Conservation (phyloP, 2,113 vertebrate species). For the Sclerurus mexicanus region DNA sequence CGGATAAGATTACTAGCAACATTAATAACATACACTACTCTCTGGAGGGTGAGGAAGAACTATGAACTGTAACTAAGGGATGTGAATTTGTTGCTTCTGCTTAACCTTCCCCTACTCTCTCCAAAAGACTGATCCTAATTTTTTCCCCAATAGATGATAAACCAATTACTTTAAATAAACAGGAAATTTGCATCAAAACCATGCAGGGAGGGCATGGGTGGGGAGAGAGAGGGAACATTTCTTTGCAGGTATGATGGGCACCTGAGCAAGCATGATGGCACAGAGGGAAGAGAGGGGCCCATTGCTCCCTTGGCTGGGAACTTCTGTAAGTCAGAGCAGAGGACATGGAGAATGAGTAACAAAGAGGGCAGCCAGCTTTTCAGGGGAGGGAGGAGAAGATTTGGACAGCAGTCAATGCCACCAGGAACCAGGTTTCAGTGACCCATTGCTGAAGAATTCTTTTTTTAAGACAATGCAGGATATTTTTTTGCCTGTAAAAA, state of each 20-base stretch:
- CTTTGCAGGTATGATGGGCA: background rate
- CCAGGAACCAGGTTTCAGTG: background rate
- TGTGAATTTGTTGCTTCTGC: background rate
- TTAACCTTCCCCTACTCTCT: background rate
- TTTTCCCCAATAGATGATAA: background rate
- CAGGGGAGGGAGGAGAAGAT: background rate
- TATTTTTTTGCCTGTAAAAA: background rate
- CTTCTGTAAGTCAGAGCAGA: background rate
- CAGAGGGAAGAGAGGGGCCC: background rate
- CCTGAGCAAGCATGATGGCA: background rate
- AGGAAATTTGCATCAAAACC: background rate
- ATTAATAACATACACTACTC: background rate
- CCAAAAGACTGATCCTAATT: background rate
- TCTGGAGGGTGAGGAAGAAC: background rate
- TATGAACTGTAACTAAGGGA: background rate
- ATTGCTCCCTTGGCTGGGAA: background rate
- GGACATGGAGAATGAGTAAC: background rate
- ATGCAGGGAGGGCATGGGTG: rapidly evolving
- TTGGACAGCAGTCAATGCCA: rapidly evolving
- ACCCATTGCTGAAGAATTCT: background rate
- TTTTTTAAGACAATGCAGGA: background rate
- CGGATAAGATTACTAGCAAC: background rate
- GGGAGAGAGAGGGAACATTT: background rate
- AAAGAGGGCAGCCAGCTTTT: background rate
- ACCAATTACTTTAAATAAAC: background rate